Percentiles rank a stretch among this genome's conserved stretches.
Conservation (phyloP, 1,140 invertebrate species). For the Bacillus rossius region DNA sequence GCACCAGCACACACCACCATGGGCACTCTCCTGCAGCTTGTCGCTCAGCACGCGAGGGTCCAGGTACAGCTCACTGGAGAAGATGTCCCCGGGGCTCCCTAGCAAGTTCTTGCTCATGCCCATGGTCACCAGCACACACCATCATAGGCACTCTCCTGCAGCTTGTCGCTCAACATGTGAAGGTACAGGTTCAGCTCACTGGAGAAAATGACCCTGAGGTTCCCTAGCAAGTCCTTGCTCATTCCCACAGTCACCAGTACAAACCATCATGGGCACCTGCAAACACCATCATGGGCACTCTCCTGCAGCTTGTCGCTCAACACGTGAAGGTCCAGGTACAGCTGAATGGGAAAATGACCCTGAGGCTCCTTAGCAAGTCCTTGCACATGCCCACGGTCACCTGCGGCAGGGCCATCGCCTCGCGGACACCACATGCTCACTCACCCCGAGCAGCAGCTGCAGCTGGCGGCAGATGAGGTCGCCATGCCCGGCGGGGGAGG, state of each 20-base stretch:
- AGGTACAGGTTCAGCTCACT: constrained; percentile 46
- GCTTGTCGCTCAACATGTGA: constrained; percentile 34
- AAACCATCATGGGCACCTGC: too few relatives aligned
- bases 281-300: background rate
- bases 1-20: background rate
- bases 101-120: background rate
- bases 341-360: background rate
- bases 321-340: background rate
- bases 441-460: constrained; percentile 31
- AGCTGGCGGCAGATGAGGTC: constrained; percentile 31
- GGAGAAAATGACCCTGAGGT: constrained; percentile 20
- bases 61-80: background rate
- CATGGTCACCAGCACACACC: background rate
- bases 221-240: constrained; percentile 34
- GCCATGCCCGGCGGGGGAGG: constrained; percentile 29
- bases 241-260: constrained; percentile 31
- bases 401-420: background rate
- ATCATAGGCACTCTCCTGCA: constrained; percentile 1
- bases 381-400: background rate
- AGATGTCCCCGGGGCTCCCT: background rate
- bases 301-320: too few relatives aligned
- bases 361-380: background rate
- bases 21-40: too few relatives aligned
- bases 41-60: too few relatives aligned
- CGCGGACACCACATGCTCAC: background rate